phyloP scores from a whole-genome alignment of 2,113 vertebrate species.

The Ramphastos sulfuratus region DNA sequence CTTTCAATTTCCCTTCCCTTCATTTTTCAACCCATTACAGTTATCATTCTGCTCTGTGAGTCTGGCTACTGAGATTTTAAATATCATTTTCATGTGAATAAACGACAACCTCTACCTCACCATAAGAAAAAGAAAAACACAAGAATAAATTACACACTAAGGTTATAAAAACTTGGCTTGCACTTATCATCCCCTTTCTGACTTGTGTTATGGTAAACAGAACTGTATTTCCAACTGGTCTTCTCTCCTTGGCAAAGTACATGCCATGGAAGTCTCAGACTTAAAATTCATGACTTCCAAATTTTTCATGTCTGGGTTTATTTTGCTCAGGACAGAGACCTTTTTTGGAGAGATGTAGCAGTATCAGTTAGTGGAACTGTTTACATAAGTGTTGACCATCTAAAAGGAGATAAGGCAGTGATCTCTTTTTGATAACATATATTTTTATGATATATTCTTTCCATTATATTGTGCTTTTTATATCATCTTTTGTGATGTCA shows the following conservation, averaged over 20 bases:
- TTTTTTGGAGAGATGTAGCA: background rate
- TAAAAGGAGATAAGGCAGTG: background rate
- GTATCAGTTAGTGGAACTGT: background rate
- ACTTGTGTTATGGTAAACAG: background rate
- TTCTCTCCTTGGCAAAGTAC: background rate
- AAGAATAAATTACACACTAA: background rate
- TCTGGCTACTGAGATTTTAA: background rate
- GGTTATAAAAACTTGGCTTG: background rate
- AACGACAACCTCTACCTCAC: background rate
- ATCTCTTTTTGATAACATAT: background rate
- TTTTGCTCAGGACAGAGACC: background rate
- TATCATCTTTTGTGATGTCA: background rate
- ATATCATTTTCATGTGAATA: background rate
- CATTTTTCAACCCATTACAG: background rate
- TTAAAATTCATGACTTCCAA: background rate
- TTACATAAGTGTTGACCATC: background rate
- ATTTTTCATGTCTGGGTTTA: background rate
- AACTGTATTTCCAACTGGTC: background rate
- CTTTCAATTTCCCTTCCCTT: background rate
- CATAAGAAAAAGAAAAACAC: background rate
- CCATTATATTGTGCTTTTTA: background rate
- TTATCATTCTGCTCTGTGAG: background rate
- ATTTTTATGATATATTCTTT: background rate
- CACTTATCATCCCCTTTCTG: background rate
- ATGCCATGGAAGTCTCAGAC: background rate